A percentile compares a stretch with the other conserved stretches of the same genome.
Conservation (phyloP, 2,888 invertebrate genomes). For the Apotomis turbidana region DNA sequence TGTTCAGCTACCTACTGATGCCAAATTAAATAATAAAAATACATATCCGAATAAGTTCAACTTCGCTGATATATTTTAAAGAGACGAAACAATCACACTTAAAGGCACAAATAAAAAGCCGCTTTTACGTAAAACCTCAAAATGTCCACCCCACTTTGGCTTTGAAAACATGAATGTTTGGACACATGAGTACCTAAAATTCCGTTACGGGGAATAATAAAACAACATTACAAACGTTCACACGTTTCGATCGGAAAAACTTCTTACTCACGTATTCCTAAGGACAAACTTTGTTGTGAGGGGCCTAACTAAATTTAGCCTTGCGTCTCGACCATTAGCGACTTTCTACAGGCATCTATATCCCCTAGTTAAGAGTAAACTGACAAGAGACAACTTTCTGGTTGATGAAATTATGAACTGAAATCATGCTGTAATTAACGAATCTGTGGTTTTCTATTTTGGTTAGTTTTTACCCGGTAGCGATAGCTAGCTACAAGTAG, state of each 20-base stretch:
- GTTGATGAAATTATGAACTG: too few species aligned
- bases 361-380: conserved; percentile 24
- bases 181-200: conserved; percentile 33
- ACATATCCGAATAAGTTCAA: too few species aligned
- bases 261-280: conserved; percentile 45
- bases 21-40: too few species aligned
- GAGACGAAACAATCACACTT: too few species aligned
- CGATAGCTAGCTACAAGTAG: too few species aligned
- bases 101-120: too few species aligned
- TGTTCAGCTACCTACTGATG: too few species aligned
- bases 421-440: too few species aligned
- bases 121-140: not conserved
- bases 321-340: conserved; percentile 44
- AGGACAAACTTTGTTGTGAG: conserved; percentile 41
- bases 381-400: conserved; percentile 11
- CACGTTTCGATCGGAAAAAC: conserved; percentile 45
- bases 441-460: too few species aligned
- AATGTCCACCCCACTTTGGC: not conserved
- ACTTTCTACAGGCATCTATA: conserved; percentile 39
- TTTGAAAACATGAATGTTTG: conserved; percentile 25
- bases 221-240: conserved; percentile 42
- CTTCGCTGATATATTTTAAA: too few species aligned
- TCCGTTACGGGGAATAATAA: conserved; percentile 23
- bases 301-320: conserved; percentile 46
- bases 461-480: too few species aligned